Evolutionary conservation across 1,140 invertebrate species (phyloP), one percentile per base, ranked within the genome.

Genomic region (Cyclargus thomasi): DNA sequence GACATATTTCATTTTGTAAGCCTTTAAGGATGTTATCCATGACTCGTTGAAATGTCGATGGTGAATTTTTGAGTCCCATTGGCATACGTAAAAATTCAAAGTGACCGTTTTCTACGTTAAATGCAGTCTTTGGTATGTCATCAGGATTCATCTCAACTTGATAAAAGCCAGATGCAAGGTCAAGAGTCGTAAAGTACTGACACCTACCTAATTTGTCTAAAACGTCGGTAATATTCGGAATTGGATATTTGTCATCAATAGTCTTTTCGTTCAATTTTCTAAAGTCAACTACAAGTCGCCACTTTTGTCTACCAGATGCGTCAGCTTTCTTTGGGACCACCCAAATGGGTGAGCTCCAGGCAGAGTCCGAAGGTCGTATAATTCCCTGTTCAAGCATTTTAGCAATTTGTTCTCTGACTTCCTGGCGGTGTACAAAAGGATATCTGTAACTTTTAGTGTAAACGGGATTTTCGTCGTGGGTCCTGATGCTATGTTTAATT

Each of bases 401-500:
- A 8, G 22, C 3, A n/a, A 64, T 68, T 17, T 68, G 67, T 14
- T 68, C 53, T 36, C 67, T 68, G 20, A 68, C 67, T 63, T 68
- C 62, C 18, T 68, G 67, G 4, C 67, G 21, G 10, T 75, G 73
- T 36, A 75, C 62, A 21, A 63, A 71, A 2, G 69, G 69, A 35
- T 70, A 70, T 6, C 69, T 18, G 17, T 70, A 70, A 29, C 66
- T 70, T 29, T 70, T 70, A 14, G 69, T 68, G 35, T 76, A 53
- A n/a, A 73, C 65, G 17, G 74, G 72, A 6, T 70, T 68, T 63
- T 73, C 72, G 21, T 73, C 72, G 14, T 66, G 62, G n/a, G 79
- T 81, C 64, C 72, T 53, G 22, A 81, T 81, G 53, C 39, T n/a
- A 65, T 69, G 63, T 47, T 69, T 69, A 14, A 69, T 69, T 53